Percentiles rank a stretch among this genome's conserved stretches.
phyloP scores from a whole-genome alignment of 2,888 invertebrate species.

The Ommatoiulus sabulosus region DNA sequence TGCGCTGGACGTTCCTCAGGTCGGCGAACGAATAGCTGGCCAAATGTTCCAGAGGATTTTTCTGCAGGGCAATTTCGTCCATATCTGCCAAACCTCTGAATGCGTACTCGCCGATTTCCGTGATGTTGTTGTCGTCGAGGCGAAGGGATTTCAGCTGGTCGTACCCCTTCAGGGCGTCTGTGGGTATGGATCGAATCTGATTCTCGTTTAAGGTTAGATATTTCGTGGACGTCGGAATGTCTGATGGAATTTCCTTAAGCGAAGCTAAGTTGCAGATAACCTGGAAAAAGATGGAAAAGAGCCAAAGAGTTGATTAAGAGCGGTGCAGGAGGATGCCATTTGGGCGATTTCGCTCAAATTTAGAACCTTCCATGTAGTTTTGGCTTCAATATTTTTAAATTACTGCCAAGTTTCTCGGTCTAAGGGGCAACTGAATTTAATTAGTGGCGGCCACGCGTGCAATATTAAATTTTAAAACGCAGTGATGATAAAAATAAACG shows the following conservation, averaged over 20 bases:
- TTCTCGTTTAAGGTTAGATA: conserved; percentile 89
- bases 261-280: conserved; percentile 90
- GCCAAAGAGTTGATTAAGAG: background rate
- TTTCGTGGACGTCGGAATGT: conserved; percentile 81
- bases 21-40: conserved; percentile 87
- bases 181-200: conserved; percentile 82
- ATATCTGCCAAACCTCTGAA: conserved; percentile 84
- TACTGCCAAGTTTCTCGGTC: background rate
- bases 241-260: conserved; percentile 79
- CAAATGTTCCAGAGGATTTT: conserved; percentile 84
- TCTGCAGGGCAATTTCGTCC: conserved; percentile 78
- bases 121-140: conserved; percentile 88
- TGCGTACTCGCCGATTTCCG: conserved; percentile 84
- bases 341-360: background rate
- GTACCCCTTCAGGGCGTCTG: conserved; percentile 85
- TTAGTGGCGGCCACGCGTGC: background rate
- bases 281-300: conserved; percentile 71
- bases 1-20: conserved; percentile 79
- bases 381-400: background rate
- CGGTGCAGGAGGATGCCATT: background rate
- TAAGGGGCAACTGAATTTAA: background rate
- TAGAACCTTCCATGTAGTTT: background rate
- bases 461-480: background rate
- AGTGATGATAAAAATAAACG: background rate
- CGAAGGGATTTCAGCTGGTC: conserved; percentile 83